Base-by-base conservation (phyloP, 2,113 vertebrate genomes). In the Amblyopsis rosae region DNA sequence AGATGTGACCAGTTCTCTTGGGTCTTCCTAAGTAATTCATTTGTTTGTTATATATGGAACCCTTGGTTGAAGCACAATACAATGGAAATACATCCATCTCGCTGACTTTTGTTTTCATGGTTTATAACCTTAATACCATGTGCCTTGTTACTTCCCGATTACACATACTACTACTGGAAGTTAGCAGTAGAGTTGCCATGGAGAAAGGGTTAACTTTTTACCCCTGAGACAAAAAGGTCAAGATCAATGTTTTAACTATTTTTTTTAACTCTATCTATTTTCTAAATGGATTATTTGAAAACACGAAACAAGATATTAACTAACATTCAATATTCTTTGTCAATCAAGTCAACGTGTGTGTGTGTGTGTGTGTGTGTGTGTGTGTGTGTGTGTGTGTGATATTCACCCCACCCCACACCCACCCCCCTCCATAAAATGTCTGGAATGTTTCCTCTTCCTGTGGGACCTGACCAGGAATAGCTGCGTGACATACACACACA, bases 391-490 rank as follows among this genome's bases (percentile, higher is more conserved):
- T 63, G 61, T 63, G 61, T 48, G 61, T 63, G 62, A 19, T 69
- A 73, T 88, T 77, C 81, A 86, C 69, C 70, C 41, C 78, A 80
- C 57, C 35, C 55, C 60, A 54, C 62, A 45, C 59, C 26, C 33
- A 70, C 85, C 79, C 56, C 78, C 71, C 73, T 69, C 79, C 72
- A 19, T 72, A 89, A 92, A 87, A 94, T 93, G 83, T 79, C 65
- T 81, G 88, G 91, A 92, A 93, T 93, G 90, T 90, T 84, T 79
- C 79, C 71, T 83, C 86, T 93, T 92, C 90, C 91, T 92, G 89
- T 92, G 90, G 90, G 89, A 85, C 87, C 81, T 80, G 75, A 67
- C 60, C 76, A 80, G 74, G 80, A 75, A 76, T 84, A 81, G 76
- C 75, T 71, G 53, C 74, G 70, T 78, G 78, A 82, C 26, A 26